phyloP scores from a whole-genome alignment of 2,888 invertebrate genomes.

The Epinotia nisella region DNA sequence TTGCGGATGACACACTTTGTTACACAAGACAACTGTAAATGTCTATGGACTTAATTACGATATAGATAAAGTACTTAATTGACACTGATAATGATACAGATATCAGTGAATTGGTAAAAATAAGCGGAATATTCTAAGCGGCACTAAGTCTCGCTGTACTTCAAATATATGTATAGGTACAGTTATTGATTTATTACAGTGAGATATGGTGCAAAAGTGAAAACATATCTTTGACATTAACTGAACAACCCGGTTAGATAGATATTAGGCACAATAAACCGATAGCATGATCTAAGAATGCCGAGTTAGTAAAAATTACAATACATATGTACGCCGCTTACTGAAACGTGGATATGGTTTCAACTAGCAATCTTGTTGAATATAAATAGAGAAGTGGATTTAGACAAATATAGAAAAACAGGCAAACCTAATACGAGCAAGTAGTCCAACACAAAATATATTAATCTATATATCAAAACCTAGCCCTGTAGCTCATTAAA shows the following conservation, averaged over 20 bases:
- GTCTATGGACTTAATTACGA: background rate
- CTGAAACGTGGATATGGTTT: no score
- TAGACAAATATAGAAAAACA: no score
- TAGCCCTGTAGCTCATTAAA: no score
- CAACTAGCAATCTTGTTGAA: no score
- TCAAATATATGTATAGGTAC: no score
- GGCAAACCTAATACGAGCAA: no score
- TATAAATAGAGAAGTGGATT: no score
- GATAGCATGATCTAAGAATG: constrained; percentile 12
- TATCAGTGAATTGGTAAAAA: constrained; percentile 28
- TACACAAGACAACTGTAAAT: background rate
- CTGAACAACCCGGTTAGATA: constrained; percentile 3
- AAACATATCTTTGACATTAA: no score
- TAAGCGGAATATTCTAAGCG: constrained; percentile 15
- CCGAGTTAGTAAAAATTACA: background rate
- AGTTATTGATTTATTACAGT: no score
- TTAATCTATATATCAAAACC: no score
- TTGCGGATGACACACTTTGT: background rate
- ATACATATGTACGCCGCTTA: background rate
- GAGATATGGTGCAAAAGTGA: no score
- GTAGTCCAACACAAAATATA: no score
- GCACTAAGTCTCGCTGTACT: background rate
- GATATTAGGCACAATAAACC: constrained; percentile 3
- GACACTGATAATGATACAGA: background rate
- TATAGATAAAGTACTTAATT: constrained; percentile 10